Evolutionary conservation across 2,888 invertebrate species (phyloP).

Genomic region (Heteromyza rotundicornis): DNA sequence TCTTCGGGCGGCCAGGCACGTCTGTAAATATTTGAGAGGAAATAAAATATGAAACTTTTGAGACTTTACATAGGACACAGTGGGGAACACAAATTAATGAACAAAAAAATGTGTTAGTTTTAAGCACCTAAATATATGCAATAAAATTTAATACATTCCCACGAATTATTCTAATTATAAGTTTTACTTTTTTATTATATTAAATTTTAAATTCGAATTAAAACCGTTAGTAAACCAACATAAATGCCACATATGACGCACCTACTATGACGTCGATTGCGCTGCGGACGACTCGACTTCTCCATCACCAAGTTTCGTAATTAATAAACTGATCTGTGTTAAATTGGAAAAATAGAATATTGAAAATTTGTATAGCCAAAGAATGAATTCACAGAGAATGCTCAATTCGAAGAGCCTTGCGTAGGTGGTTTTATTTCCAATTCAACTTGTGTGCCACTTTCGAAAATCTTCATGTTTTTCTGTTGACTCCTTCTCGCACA

Average conservation of each 20-base stretch:
- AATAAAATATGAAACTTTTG: too few species aligned
- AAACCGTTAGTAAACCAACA: too few species aligned
- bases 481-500: too few species aligned
- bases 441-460: slow-evolving; percentile 2
- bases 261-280: slow-evolving; percentile 77
- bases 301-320: slow-evolving; percentile 38
- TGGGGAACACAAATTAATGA: too few species aligned
- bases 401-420: neutral
- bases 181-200: too few species aligned
- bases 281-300: slow-evolving; percentile 66
- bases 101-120: slow-evolving; percentile 3
- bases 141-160: neutral
- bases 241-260: too few species aligned
- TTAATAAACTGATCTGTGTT: neutral
- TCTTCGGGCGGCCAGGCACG: slow-evolving; percentile 59
- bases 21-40: slow-evolving; percentile 35
- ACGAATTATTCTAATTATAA: neutral
- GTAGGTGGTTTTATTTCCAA: neutral
- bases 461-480: neutral
- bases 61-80: too few species aligned
- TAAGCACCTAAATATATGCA: slow-evolving; percentile 8
- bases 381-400: neutral
- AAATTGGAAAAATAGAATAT: neutral
- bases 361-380: neutral
- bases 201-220: too few species aligned